Conservation (phyloP, 2,888 invertebrate species). For the Lottia gigantea region DNA sequence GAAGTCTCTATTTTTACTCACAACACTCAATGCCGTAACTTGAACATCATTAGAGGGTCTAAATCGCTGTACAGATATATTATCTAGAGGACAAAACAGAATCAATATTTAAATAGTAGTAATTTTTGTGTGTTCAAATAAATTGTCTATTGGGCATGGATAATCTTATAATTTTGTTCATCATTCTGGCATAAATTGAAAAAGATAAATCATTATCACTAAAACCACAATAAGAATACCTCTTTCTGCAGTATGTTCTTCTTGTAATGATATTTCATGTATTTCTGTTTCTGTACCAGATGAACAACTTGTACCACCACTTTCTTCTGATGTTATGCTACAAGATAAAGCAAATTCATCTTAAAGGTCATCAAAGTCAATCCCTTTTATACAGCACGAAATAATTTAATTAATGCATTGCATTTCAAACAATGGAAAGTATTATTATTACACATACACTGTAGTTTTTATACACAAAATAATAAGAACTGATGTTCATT, state of each 20-base stretch:
- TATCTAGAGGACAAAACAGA: conserved; percentile 21
- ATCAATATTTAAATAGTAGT: too few relatives aligned
- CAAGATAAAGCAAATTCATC: neutral
- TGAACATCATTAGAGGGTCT: conserved; percentile 62
- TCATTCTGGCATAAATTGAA: too few relatives aligned
- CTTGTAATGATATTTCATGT: neutral
- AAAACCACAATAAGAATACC: neutral
- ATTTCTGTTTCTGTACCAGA: neutral
- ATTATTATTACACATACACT: too few relatives aligned
- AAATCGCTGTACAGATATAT: conserved; percentile 17
- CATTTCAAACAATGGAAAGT: too few relatives aligned
- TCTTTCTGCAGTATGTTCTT: neutral
- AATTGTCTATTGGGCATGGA: too few relatives aligned
- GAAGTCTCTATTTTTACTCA: conserved; percentile 41
- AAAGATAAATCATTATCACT: too few relatives aligned
- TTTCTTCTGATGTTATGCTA: conserved; percentile 13
- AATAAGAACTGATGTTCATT: too few relatives aligned
- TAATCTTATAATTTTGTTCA: neutral
- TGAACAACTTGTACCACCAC: conserved; percentile 10
- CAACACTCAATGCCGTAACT: conserved; percentile 65
- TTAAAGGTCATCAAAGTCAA: too few relatives aligned
- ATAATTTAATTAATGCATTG: too few relatives aligned
- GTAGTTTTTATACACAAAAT: too few relatives aligned
- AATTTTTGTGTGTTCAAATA: too few relatives aligned
- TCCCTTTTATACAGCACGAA: too few relatives aligned